These are phyloP conservation scores for Onychomys arenicola DNA, from an alignment of 2,797 vertebrate genomes.

Conservation along the genomic window DNA sequence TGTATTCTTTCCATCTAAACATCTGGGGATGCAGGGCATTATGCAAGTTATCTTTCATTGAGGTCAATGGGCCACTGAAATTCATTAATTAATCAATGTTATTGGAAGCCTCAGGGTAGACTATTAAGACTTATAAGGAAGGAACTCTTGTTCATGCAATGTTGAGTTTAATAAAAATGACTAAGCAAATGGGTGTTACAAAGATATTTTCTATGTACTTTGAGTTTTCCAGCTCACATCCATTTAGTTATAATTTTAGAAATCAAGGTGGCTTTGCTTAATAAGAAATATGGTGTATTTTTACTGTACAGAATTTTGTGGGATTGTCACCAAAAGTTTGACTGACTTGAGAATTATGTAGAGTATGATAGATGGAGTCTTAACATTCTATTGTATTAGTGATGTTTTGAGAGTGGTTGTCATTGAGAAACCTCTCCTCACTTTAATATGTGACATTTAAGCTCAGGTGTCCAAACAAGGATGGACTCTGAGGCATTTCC, in stretches of 20 bases:
- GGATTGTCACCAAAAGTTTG: neutral
- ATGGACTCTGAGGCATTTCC: neutral
- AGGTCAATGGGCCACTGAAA: neutral
- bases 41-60: slow-evolving; percentile 10
- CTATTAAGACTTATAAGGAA: neutral
- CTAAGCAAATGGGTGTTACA: slow-evolving; percentile 34
- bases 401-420: neutral
- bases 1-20: neutral
- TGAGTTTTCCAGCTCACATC: neutral
- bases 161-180: slow-evolving; percentile 6
- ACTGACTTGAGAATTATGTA: neutral
- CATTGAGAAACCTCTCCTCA: neutral
- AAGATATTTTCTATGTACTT: slow-evolving; percentile 16
- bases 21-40: neutral
- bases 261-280: neutral
- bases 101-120: slow-evolving; percentile 40
- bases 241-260: neutral
- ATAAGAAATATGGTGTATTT: neutral
- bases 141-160: slow-evolving; percentile 15
- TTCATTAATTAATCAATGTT: slow-evolving; percentile 26
- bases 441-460: neutral
- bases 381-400: neutral
- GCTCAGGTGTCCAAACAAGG: neutral
- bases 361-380: neutral
- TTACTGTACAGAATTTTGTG: neutral